Base-by-base conservation (phyloP, 1,140 invertebrate species). In the Dysdera silvatica region DNA sequence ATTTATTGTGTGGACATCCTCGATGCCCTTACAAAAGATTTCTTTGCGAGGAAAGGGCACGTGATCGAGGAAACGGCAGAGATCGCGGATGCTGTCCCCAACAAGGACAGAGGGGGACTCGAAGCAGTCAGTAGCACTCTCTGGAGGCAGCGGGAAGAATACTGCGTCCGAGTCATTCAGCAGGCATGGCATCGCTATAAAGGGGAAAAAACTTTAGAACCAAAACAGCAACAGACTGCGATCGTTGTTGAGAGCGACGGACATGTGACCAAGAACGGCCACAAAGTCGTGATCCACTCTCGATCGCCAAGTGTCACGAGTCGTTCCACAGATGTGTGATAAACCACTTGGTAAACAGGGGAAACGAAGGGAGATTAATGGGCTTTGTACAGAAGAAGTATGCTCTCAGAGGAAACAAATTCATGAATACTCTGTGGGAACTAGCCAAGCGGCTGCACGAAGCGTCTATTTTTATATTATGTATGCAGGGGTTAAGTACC, bases 1-100 rank as follows among this genome's bases (percentile, higher is more conserved):
- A 91, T 95, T 83, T 95, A 91, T 81, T 98, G 95, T 79, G 90
- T 95, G 69, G 95, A 98, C 80, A 96, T 98, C 71, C 82, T 98
- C 71, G 94, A 98, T 79, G 93, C 93, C 31, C 83, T 98, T 58
- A 82, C 81, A 20, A 81, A 81, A 70, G 92, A 97, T 82, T 98
- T 97, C 81, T 94, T 98, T 76, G 93, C 90, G 53, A 82, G 93
- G 54, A 98, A 97, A 76, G 81, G 91, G 82, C 73, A 71, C 23
- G 48, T 48, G 2, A 62, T 66, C 31, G 68, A 72, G 43, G 70
- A 71, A 40, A 65, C 49, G 24, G 55, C 57, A 10, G 69, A 71
- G 41, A 75, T 92, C 64, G 87, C 83, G 14, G 88, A 91, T 73
- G 89, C 79, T 26, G 75, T 73, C 55, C 71, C 89, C 47, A 77